Percentiles rank a stretch among this genome's conserved stretches.
phyloP scores from a whole-genome alignment of 2,888 invertebrate species.

The Morpho deidamia region DNA sequence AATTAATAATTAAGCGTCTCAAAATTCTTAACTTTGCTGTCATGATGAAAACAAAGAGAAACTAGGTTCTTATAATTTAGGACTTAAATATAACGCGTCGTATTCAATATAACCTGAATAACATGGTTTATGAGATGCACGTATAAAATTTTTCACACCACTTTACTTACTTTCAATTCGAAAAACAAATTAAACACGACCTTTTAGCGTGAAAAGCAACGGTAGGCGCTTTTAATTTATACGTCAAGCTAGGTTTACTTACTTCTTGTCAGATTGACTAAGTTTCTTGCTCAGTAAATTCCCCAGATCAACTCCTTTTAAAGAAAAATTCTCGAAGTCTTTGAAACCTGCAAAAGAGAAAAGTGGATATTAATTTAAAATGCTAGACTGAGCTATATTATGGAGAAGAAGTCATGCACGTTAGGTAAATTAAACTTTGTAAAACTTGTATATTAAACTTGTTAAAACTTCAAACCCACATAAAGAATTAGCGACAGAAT shows the following conservation, averaged over 20 bases:
- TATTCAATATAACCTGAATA: no score
- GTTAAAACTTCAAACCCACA: no score
- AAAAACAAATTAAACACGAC: conserved; percentile 1
- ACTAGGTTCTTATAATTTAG: no score
- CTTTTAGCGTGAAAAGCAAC: not conserved
- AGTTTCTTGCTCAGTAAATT: conserved; percentile 40
- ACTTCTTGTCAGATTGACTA: conserved; percentile 36
- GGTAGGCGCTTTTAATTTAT: conserved; percentile 10
- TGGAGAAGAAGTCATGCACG: no score
- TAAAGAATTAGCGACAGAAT: no score
- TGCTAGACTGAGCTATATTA: not conserved
- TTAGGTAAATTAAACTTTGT: no score
- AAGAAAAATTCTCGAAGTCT: conserved; percentile 26
- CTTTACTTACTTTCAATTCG: not conserved
- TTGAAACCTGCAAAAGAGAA: conserved; percentile 36
- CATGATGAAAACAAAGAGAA: no score
- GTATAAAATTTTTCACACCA: not conserved
- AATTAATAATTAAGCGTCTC: no score
- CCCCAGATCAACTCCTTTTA: conserved; percentile 29
- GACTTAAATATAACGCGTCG: no score
- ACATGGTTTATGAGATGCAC: not conserved
- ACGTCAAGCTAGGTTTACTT: conserved; percentile 37
- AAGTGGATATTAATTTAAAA: not conserved
- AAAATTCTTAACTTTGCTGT: no score
- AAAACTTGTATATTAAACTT: no score